Percentiles rank a stretch among this genome's conserved stretches.
Conservation (phyloP, 2,797 vertebrate genomes). For the Onychomys torridus region DNA sequence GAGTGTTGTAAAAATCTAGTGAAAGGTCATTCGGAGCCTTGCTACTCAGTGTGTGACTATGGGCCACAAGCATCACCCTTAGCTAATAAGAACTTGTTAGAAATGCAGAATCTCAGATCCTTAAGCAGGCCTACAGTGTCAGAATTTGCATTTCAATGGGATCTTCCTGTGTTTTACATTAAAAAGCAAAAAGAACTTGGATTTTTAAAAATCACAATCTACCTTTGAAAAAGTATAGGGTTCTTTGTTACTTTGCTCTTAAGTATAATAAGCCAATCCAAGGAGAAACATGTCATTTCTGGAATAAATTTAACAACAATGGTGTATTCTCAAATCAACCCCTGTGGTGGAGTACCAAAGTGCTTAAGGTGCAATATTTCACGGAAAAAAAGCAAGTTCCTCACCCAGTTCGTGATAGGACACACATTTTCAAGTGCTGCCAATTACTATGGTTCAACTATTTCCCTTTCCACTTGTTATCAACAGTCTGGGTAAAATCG, state of each 20-base stretch:
- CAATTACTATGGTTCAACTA: constrained; percentile 47
- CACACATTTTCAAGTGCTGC: not conserved
- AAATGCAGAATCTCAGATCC: constrained; percentile 11
- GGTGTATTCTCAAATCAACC: constrained; percentile 56
- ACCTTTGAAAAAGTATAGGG: constrained; percentile 25
- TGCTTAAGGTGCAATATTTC: constrained; percentile 38
- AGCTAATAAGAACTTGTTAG: constrained; percentile 17
- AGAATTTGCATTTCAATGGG: constrained; percentile 28
- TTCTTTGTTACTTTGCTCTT: constrained; percentile 49
- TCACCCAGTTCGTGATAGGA: constrained; percentile 27
- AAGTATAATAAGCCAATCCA: constrained; percentile 40
- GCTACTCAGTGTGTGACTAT: not conserved
- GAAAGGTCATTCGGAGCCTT: not conserved
- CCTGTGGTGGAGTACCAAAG: not conserved
- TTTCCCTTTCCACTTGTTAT: not conserved
- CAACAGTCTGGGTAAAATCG: constrained; percentile 30
- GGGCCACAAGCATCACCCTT: not conserved
- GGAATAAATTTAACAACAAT: constrained; percentile 20
- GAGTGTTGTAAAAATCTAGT: constrained; percentile 23
- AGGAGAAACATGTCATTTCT: constrained; percentile 30
- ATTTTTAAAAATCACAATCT: not conserved
- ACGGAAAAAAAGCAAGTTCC: constrained; percentile 23
- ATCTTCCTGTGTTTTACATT: constrained; percentile 34
- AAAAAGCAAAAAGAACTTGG: constrained; percentile 46
- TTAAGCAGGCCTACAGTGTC: not conserved